Evolutionary conservation across 2,888 invertebrate species (phyloP).

Genomic region (Lasioglossum figueresi): DNA sequence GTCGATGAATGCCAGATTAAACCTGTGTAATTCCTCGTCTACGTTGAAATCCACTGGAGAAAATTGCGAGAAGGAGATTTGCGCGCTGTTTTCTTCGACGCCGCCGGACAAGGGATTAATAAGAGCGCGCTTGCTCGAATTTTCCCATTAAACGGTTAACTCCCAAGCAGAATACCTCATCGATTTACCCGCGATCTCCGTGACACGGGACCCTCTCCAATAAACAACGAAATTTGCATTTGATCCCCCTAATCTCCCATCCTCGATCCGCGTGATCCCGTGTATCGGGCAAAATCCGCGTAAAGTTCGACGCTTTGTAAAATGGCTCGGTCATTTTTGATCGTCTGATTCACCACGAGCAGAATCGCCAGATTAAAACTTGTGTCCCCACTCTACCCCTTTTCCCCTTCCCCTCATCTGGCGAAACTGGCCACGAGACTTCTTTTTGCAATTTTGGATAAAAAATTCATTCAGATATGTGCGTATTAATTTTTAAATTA

Average conservation of each 20-base stretch:
- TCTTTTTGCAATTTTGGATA: neutral
- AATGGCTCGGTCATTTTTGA: neutral
- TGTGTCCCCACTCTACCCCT: no score
- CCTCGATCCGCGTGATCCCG: neutral
- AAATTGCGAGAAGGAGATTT: neutral
- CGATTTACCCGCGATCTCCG: neutral
- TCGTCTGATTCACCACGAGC: neutral
- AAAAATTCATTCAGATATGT: neutral
- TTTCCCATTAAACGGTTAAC: neutral
- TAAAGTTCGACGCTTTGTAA: neutral
- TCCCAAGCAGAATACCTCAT: neutral
- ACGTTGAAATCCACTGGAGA: neutral
- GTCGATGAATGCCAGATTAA: neutral
- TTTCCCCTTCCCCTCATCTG: no score
- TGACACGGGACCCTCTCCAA: neutral
- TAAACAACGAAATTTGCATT: neutral
- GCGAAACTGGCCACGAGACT: no score
- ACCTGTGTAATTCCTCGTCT: neutral
- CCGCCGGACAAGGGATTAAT: neutral
- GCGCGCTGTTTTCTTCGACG: neutral
- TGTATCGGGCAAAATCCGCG: neutral
- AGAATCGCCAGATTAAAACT: no score
- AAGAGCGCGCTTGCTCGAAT: neutral
- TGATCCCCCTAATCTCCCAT: neutral
- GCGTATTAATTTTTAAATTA: neutral